Conservation (phyloP, 2,797 vertebrate species). For the Muscicapa comitata region DNA sequence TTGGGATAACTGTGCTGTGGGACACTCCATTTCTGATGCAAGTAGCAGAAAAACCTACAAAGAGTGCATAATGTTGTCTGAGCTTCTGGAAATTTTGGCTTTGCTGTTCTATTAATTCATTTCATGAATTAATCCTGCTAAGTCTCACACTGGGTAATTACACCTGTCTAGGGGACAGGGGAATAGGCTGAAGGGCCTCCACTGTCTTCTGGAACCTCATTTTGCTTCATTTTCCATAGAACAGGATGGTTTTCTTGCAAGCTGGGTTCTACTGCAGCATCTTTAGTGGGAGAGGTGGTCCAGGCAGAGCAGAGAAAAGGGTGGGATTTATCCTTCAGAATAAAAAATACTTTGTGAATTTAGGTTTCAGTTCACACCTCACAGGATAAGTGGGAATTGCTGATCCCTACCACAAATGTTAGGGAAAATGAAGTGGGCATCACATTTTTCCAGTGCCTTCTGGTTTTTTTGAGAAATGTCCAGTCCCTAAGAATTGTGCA, state of each 20-base stretch:
- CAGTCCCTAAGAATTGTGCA: background rate
- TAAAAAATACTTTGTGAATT: background rate
- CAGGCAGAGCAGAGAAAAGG: background rate
- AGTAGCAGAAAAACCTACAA: background rate
- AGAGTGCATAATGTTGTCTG: background rate
- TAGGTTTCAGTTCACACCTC: background rate
- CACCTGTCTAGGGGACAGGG: background rate
- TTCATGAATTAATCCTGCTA: background rate
- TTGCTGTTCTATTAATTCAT: background rate
- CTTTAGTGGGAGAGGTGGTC: background rate
- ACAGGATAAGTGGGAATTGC: background rate
- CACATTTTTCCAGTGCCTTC: background rate
- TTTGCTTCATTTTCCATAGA: background rate
- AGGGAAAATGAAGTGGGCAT: background rate
- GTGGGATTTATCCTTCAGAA: background rate
- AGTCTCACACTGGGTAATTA: background rate
- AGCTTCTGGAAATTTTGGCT: background rate
- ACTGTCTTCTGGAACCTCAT: background rate
- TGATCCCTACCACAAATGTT: background rate
- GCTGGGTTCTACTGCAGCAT: background rate
- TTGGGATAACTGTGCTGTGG: background rate
- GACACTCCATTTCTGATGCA: background rate
- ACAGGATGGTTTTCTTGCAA: background rate
- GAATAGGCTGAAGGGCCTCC: background rate
- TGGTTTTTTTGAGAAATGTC: background rate